Base-by-base conservation (phyloP, 2,113 vertebrate species). In the Castor canadensis region DNA sequence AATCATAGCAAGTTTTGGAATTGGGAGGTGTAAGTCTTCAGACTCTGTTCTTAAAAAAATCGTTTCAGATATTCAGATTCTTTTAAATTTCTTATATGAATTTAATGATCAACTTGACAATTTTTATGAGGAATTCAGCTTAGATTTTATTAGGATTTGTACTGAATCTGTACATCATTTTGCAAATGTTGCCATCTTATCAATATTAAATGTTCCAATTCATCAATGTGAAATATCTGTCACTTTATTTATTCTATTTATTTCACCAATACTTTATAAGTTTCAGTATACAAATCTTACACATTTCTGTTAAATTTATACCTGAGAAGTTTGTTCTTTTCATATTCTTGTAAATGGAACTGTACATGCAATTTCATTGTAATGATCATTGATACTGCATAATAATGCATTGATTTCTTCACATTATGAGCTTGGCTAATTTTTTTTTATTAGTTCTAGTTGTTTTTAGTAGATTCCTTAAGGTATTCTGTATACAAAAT, bases 31-130 rank as follows among this genome's bases (percentile, higher is more conserved):
- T 64, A 69, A 32, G 26, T 87, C 35, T 9, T 94, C 49, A 38
- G 83, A 87, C 6, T 66, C 54, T n/a, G 1, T 79, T 66, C 47
- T 87, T 82, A 40, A 77, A 45, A 49, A 91, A 91, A 64, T 32
- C 72, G 1, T 81, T 73, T 85, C 32, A 87, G 5, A 4, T 79
- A 83, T 73, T 45, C n/a, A 66, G 4, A 2, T 17, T 79, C 11
- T 75, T 40, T 82, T 45, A 87, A 80, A 96, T 90, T 90, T 94
- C 40, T n/a, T 43, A 69, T 26, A 10, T 56, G 17, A 93, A 89
- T 76, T 69, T 87, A 60, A 69, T 20, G 12, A 73, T 45, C 52
- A 66, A n/a, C n/a, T 62, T 92, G 7, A 77, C 22, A 49, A 60
- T 64, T 84, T 87, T 72, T 69, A 7, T 13, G 87, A 62, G 10